Evolutionary conservation across 2,797 vertebrate genomes (phyloP).

Genomic region (Gallinago stenura): DNA sequence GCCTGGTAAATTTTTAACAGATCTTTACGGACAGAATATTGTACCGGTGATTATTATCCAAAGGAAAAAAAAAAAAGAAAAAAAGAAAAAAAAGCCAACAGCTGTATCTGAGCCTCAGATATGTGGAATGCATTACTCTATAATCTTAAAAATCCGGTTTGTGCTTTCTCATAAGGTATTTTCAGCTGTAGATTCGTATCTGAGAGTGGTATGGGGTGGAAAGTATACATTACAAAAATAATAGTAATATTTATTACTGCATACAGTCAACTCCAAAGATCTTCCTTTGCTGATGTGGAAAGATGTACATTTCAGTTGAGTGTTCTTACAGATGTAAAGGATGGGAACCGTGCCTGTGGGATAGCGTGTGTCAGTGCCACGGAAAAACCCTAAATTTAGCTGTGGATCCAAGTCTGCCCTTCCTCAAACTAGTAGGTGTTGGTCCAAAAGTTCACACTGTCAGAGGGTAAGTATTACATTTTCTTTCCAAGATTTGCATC

Average conservation of each 20-base stretch:
- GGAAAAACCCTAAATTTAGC: background rate
- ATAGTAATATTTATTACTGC: background rate
- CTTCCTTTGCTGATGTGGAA: background rate
- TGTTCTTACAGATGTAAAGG: background rate
- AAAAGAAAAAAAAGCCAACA: background rate
- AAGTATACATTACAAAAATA: constrained; percentile 10
- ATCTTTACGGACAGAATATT: constrained; percentile 19
- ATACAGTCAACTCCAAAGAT: background rate
- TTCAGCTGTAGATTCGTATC: constrained; percentile 2
- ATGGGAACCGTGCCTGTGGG: background rate
- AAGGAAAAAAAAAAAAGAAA: background rate
- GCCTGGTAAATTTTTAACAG: constrained; percentile 46
- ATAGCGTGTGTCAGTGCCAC: background rate
- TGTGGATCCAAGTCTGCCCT: background rate
- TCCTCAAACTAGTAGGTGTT: background rate
- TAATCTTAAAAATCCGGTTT: constrained; percentile 38
- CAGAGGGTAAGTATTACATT: background rate
- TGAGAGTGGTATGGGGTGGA: background rate
- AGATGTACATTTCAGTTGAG: background rate
- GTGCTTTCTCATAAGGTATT: constrained; percentile 3
- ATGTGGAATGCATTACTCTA: background rate
- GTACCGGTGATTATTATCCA: background rate
- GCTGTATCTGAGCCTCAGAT: background rate
- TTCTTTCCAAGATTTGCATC: background rate
- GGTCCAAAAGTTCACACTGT: background rate